A percentile compares a stretch with the other conserved stretches of the same genome.
phyloP scores from a whole-genome alignment of 2,113 vertebrate genomes.

The Natator depressus region DNA sequence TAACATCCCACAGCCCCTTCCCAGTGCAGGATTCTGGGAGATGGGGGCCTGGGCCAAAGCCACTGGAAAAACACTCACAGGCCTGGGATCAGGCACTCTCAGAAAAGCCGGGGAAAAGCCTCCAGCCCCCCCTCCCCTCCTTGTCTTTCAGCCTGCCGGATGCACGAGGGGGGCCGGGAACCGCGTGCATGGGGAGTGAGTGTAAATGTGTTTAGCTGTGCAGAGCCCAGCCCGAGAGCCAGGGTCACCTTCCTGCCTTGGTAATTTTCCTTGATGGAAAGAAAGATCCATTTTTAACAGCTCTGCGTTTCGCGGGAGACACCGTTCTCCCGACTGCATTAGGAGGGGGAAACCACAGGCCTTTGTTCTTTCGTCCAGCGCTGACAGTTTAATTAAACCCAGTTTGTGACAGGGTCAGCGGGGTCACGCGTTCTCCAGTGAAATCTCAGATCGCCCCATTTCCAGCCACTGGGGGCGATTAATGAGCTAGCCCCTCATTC shows the following conservation, averaged over 20 bases:
- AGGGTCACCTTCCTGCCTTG: constrained; percentile 56
- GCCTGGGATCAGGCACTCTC: neutral
- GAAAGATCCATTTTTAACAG: constrained; percentile 67
- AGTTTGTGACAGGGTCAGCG: constrained; percentile 62
- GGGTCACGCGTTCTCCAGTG: constrained; percentile 59
- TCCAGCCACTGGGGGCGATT: constrained; percentile 61
- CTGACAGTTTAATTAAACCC: constrained; percentile 80
- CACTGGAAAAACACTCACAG: neutral
- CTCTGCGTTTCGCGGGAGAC: constrained; percentile 31
- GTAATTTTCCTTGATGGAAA: constrained; percentile 29
- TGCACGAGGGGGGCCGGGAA: neutral
- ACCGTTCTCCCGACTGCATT: constrained; percentile 23
- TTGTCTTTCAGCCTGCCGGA: no score
- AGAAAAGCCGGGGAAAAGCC: neutral
- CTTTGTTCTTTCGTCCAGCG: constrained; percentile 70
- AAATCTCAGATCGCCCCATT: constrained; percentile 72
- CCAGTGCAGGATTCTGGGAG: neutral
- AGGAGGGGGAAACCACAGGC: neutral
- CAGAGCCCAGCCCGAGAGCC: neutral
- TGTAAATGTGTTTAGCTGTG: neutral
- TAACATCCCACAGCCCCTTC: neutral
- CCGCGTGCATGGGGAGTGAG: neutral
- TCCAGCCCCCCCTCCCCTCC: no score
- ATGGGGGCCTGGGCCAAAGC: no score
- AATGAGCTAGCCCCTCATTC: constrained; percentile 53